These are phyloP conservation scores for Sogatella furcifera DNA, from an alignment of 1,140 invertebrate species.

Conservation along the genomic window DNA sequence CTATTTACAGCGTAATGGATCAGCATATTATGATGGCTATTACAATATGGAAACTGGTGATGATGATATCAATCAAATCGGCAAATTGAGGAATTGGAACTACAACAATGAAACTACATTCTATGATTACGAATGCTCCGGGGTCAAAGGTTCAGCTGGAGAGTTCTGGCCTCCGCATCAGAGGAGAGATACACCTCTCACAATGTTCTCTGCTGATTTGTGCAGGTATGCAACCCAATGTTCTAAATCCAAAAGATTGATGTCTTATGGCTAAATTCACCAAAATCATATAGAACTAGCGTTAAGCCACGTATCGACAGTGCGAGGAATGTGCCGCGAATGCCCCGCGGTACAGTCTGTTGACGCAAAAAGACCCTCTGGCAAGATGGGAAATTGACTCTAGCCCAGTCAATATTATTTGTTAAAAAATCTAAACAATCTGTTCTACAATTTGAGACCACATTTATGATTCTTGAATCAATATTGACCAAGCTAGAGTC, in stretches of 20 bases:
- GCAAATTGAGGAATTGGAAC: constrained; percentile 57
- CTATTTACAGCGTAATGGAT: constrained; percentile 52
- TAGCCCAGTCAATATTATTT: too few species aligned
- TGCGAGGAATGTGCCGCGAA: too few species aligned
- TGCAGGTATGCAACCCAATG: constrained; percentile 39
- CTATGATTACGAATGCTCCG: constrained; percentile 44
- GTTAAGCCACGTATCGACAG: too few species aligned
- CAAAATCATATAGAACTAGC: background rate
- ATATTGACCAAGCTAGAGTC: too few species aligned
- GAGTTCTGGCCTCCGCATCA: constrained; percentile 60
- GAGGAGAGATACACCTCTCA: constrained; percentile 37
- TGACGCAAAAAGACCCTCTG: too few species aligned
- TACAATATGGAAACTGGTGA: constrained; percentile 61
- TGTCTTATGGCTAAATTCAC: background rate
- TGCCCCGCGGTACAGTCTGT: too few species aligned
- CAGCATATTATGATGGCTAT: constrained; percentile 52
- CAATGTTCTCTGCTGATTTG: constrained; percentile 54
- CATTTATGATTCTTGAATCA: too few species aligned
- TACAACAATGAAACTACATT: constrained; percentile 45
- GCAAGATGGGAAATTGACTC: too few species aligned
- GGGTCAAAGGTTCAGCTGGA: constrained; percentile 56
- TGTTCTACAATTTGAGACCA: too few species aligned
- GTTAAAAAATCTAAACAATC: too few species aligned
- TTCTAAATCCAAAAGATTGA: background rate
- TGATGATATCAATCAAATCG: constrained; percentile 45